These are phyloP conservation scores for Hippocampus barbouri DNA, from an alignment of 2,113 vertebrate species.

Conservation along the genomic window DNA sequence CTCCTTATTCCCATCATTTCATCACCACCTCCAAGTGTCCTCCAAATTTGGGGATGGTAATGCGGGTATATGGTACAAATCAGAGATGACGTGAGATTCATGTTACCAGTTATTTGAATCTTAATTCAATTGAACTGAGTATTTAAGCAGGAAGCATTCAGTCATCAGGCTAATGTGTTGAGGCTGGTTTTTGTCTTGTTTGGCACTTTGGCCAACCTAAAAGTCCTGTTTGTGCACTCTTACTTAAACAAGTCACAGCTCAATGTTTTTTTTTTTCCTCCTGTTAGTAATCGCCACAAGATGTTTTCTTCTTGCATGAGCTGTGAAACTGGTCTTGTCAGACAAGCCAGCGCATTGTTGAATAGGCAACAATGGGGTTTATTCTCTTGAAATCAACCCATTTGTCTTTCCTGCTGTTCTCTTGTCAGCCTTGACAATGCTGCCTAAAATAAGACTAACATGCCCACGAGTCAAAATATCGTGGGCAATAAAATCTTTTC, in stretches of 20 bases:
- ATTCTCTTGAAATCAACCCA: constrained; percentile 50
- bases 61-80: not conserved
- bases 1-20: constrained; percentile 2
- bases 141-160: constrained; percentile 44
- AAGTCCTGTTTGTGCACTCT: constrained; percentile 24
- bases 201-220: constrained; percentile 29
- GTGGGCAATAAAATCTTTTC: constrained; percentile 25
- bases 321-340: constrained; percentile 51
- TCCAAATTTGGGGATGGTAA: not conserved
- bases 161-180: constrained; percentile 26
- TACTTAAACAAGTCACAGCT: constrained; percentile 51
- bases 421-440: constrained; percentile 50
- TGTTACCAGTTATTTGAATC: not conserved
- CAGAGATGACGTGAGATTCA: not conserved
- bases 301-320: constrained; percentile 44
- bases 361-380: constrained; percentile 48
- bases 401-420: constrained; percentile 51
- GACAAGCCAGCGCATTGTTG: constrained; percentile 37
- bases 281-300: constrained; percentile 49
- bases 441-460: constrained; percentile 54
- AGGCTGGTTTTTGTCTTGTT: constrained; percentile 31
- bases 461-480: constrained; percentile 44
- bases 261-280: constrained; percentile 30
- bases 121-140: constrained; percentile 9
- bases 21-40: constrained; percentile 15